Evolutionary conservation across 2,113 vertebrate genomes (phyloP), one percentile per base, ranked within the genome.

Genomic region (Piliocolobus tephrosceles): DNA sequence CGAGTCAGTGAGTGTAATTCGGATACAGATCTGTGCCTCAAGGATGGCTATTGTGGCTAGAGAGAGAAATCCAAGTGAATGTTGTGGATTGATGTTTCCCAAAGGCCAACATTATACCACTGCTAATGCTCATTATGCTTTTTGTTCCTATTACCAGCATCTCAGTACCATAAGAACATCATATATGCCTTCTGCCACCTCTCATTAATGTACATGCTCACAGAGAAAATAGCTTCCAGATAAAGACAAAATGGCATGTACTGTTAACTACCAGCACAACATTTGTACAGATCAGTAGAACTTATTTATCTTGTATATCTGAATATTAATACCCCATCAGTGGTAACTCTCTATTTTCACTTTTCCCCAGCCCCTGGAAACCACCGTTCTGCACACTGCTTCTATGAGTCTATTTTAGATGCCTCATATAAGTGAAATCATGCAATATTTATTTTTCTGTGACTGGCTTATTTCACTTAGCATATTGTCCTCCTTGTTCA

Each of bases 331-430:
- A 27, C 22, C 18, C 10, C 2, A 40, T 68, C 35, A 93, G 25
- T 6, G 68, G 58, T 1, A 66, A 79, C 14, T 68, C 25, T 22
- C 2, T 2, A 9, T 66, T 76, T 85, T 64, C 8, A 35, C 10
- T 3, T 76, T 45, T 3, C 58, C 1, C 13, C 7, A 58, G 0
- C 4, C 55, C 10, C 30, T 27, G 40, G 1, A 35, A 83, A 27
- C 14, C n/a, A 43, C 2, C 35, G 32, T 23, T 66, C 11, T 30
- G 17, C 0, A 14, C 30, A n/a, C 9, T 52, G 45, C 35, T 75
- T 58, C 25, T 4, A 58, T 50, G 14, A 85, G 18, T 64, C 38
- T 38, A 43, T 50, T 45, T 68, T 68, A n/a, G 6, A 38, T 64
- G 27, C 16, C 4, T n/a, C 13, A 23, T 40, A 5, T 23, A 10